Percentiles rank a stretch among this genome's conserved stretches.
phyloP scores from a whole-genome alignment of 2,888 invertebrate genomes.

The Lasioglossum lativentre region DNA sequence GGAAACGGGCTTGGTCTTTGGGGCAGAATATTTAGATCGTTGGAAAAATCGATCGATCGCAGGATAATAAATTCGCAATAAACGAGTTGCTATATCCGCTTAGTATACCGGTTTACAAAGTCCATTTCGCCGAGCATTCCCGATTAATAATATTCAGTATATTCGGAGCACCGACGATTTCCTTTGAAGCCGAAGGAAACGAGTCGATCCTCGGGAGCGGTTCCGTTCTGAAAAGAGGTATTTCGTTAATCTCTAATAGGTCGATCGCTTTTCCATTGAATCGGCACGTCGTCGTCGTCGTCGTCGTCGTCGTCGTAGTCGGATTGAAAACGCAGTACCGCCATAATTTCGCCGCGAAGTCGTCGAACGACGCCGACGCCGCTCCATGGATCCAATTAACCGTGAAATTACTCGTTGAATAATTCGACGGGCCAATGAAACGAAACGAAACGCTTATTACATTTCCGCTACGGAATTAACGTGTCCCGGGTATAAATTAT shows the following conservation, averaged over 20 bases:
- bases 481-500: conserved; percentile 29
- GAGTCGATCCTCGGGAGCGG: not conserved
- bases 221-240: not conserved
- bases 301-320: not conserved
- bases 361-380: conserved; percentile 12
- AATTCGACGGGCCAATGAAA: conserved; percentile 27
- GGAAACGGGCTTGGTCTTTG: too few species aligned
- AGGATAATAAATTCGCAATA: not conserved
- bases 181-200: not conserved
- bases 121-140: not conserved
- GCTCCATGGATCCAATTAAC: conserved; percentile 44
- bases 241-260: conserved; percentile 26
- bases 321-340: not conserved
- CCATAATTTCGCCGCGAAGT: conserved; percentile 7
- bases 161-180: not conserved
- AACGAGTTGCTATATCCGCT: not conserved
- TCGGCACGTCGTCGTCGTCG: not conserved
- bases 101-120: not conserved
- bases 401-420: conserved; percentile 48
- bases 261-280: not conserved
- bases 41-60: not conserved
- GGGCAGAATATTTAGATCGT: not conserved
- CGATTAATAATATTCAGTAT: not conserved
- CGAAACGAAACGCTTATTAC: conserved; percentile 58
- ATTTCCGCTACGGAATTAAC: conserved; percentile 48